These are phyloP conservation scores for Spinibarbus caldwelli DNA, from an alignment of 2,797 vertebrate species.

Conservation along the genomic window DNA sequence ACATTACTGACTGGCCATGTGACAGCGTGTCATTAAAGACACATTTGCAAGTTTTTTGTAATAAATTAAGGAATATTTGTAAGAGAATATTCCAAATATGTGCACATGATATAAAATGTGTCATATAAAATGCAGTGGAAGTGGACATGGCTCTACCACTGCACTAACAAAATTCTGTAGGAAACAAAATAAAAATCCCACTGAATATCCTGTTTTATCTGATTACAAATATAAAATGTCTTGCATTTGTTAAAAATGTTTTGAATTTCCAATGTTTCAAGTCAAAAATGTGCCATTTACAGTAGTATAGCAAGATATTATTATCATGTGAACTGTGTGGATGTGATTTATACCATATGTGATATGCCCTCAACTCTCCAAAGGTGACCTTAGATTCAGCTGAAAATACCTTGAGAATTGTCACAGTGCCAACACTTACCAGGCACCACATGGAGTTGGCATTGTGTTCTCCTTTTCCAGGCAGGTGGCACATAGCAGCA, in stretches of 20 bases:
- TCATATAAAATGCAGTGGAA: not conserved
- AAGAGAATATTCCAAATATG: not conserved
- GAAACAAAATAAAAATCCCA: not conserved
- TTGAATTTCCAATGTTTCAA: not conserved
- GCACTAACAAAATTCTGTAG: not conserved
- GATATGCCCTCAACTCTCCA: not conserved
- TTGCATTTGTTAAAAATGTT: too few relatives aligned
- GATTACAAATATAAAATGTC: not conserved
- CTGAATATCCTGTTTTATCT: not conserved
- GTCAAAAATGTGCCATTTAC: not conserved
- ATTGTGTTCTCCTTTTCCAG: conserved; percentile 24
- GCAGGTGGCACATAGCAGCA: conserved; percentile 16
- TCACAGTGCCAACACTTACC: conserved; percentile 12
- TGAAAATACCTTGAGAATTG: conserved; percentile 5
- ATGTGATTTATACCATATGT: not conserved
- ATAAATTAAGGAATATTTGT: not conserved
- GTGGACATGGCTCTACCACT: not conserved
- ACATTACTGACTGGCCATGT: not conserved
- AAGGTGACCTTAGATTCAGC: conserved; percentile 28
- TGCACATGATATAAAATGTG: not conserved
- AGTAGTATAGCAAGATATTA: too few relatives aligned
- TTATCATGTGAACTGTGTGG: not conserved
- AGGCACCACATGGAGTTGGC: conserved; percentile 21
- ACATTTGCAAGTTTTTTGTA: too few relatives aligned
- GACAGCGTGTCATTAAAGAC: not conserved